Conservation (phyloP, 1,140 invertebrate species). For the Drosophila punjabiensis region DNA sequence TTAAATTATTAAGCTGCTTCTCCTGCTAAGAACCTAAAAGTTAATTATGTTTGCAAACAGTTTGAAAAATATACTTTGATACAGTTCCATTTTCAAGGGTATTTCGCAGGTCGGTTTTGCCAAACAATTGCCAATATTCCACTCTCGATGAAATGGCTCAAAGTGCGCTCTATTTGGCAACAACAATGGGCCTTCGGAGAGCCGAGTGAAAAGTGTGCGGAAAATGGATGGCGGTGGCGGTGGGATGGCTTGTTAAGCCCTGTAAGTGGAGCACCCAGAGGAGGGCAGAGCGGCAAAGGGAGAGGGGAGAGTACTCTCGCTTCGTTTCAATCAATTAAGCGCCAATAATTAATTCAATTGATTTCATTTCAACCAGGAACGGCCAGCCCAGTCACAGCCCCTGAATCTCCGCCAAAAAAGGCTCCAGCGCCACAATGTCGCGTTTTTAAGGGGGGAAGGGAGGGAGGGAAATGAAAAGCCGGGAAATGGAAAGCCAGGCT, state of each 20-base stretch:
- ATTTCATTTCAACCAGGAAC: constrained; percentile 70
- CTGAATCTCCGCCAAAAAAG: background rate
- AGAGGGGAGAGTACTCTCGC: constrained; percentile 37
- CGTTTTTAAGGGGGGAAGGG: constrained; percentile 2
- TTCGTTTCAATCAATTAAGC: constrained; percentile 83
- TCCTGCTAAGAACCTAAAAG: background rate
- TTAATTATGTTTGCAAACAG: background rate
- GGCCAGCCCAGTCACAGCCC: background rate
- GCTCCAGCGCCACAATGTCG: constrained; percentile 31
- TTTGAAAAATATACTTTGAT: background rate
- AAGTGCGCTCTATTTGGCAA: constrained; percentile 81
- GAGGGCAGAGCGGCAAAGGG: background rate
- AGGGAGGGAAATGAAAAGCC: background rate
- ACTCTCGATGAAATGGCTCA: constrained; percentile 77
- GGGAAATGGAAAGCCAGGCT: background rate
- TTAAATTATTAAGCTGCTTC: no score
- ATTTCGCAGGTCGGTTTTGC: background rate
- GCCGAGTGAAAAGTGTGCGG: constrained; percentile 8
- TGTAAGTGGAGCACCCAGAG: constrained; percentile 17
- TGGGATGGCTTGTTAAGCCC: constrained; percentile 47
- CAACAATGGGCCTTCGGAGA: constrained; percentile 56
- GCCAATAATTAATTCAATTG: constrained; percentile 84
- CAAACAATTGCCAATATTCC: constrained; percentile 9
- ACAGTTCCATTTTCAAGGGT: background rate
- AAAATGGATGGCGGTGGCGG: constrained; percentile 14